phyloP scores from a whole-genome alignment of 2,113 vertebrate genomes.

The Sinocyclocheilus anshuiensis region DNA sequence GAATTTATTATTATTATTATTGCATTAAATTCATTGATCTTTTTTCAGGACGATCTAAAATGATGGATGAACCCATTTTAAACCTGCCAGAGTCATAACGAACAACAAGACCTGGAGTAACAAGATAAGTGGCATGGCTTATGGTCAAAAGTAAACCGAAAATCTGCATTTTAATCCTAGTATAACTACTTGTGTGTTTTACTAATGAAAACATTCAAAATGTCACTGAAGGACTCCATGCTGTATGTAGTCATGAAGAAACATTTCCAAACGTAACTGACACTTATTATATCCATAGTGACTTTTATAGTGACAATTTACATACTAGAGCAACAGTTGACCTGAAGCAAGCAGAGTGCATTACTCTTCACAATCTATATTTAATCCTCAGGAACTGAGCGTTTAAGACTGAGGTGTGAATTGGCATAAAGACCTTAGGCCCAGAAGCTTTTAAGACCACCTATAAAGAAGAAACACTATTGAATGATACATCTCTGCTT shows the following conservation, averaged over 20 bases:
- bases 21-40: conserved; percentile 63
- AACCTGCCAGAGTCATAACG: conserved; percentile 43
- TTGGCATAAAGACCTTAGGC: conserved; percentile 1
- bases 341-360: conserved; percentile 5
- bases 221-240: not conserved
- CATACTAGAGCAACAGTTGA: not conserved
- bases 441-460: conserved; percentile 24
- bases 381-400: not conserved
- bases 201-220: not conserved
- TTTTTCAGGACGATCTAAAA: conserved; percentile 55
- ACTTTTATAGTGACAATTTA: not conserved
- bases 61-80: conserved; percentile 62
- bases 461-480: conserved; percentile 3
- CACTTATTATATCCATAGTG: not conserved
- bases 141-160: conserved; percentile 1
- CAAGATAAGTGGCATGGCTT: not conserved
- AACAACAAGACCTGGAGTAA: conserved; percentile 18
- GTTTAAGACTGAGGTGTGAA: not conserved
- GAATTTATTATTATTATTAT: not conserved
- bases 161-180: not conserved
- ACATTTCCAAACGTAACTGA: not conserved
- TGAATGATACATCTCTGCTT: conserved; percentile 17
- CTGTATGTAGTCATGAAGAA: not conserved
- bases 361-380: conserved; percentile 9
- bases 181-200: not conserved